Base-by-base conservation (phyloP, 2,797 vertebrate genomes). In the Microctenopoma stevenorrisi region DNA sequence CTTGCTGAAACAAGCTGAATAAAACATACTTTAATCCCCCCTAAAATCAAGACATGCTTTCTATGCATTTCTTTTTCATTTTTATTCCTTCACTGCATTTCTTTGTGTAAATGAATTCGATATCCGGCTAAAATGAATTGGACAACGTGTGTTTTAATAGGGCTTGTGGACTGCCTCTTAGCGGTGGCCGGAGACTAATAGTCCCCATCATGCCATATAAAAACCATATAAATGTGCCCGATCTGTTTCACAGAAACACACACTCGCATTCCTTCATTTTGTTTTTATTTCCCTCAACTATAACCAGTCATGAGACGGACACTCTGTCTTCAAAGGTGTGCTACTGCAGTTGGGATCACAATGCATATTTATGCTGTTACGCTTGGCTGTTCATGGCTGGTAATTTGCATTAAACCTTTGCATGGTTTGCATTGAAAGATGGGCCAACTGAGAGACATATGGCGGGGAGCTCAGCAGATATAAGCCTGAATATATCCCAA, bases 361-460 rank as follows among this genome's bases (percentile, higher is more conserved):
- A 82, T 86, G 79, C 75, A 83, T 89, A 88, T 88, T 90, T 78
- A 88, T 87, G 82, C 58, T 53, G 70, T 75, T 54, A 78, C 12
- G 50, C 81, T 76, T 53, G 69, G 62, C 78, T 84, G 75, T 81
- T 87, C 80, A 72, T 52, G 78, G 67, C 63, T 56, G 55, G 68
- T 72, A 50, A 87, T 89, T 90, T 89, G 86, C 87, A 89, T 90
- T 64, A 81, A 88, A 82, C 62, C 59, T 70, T 52, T 71, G 72
- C 59, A 71, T 64, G 76, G 26, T 81, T 68, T 64, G 67, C 14
- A 68, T 50, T 76, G 38, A 59, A 58, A 72, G 68, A 77, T 58
- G 64, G 78, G 70, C 84, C 86, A 88, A 79, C 83, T 83, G 82
- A 84, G 79, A 86, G 76, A 74, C 72, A 74, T 77, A 76, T 74